These are phyloP conservation scores for Dendrolimus pini DNA, from an alignment of 2,888 invertebrate species.

Conservation along the genomic window DNA sequence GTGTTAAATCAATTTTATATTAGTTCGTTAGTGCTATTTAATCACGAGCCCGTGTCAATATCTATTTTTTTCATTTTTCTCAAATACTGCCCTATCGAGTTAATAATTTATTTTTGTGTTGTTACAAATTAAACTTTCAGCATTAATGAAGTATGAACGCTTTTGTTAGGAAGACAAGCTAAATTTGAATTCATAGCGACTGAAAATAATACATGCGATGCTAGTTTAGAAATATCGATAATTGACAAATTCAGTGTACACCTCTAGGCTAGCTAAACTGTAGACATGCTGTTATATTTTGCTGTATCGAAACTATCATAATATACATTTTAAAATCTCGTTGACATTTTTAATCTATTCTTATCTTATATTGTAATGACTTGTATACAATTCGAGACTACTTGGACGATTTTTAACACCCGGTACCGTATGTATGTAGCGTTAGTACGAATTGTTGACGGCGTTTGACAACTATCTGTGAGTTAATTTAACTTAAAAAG, in stretches of 20 bases:
- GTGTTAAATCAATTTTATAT: constrained; percentile 42
- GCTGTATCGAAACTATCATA: constrained; percentile 6
- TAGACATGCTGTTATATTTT: constrained; percentile 50
- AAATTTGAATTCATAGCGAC: constrained; percentile 13
- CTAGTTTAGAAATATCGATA: constrained; percentile 5
- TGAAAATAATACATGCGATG: constrained; percentile 14
- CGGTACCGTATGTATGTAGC: constrained; percentile 51
- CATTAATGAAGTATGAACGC: neutral
- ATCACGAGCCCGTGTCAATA: constrained; percentile 27
- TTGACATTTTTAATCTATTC: constrained; percentile 21
- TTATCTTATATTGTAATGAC: constrained; percentile 30
- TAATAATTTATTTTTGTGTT: neutral
- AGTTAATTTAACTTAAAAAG: too few species aligned
- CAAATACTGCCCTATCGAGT: too few species aligned
- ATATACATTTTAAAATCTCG: constrained; percentile 18
- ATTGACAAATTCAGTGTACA: constrained; percentile 1
- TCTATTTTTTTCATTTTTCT: too few species aligned
- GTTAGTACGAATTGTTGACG: constrained; percentile 41
- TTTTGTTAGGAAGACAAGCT: constrained; percentile 8
- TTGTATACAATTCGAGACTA: constrained; percentile 35
- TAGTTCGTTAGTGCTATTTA: constrained; percentile 59
- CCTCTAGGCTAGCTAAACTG: constrained; percentile 8
- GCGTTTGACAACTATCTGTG: constrained; percentile 31
- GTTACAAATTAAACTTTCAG: neutral
- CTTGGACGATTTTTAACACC: constrained; percentile 36